Percentiles rank a stretch among this genome's conserved stretches.
phyloP scores from a whole-genome alignment of 2,113 vertebrate species.

The Pelecanoides urinatrix region DNA sequence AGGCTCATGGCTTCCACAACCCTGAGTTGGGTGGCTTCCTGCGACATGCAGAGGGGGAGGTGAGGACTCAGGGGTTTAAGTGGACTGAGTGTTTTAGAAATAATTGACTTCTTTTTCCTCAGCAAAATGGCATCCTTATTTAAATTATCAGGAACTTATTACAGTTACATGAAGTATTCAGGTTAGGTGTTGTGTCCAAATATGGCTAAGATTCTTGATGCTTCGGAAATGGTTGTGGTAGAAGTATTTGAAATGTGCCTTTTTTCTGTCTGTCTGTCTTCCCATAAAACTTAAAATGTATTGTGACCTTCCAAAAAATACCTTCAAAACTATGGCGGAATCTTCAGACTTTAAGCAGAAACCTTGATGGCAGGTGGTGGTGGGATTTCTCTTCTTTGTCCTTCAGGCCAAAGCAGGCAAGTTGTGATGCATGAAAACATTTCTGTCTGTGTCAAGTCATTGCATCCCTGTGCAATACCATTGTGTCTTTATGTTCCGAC shows the following conservation, averaged over 20 bases:
- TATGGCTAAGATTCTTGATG: not conserved
- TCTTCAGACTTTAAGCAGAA: not conserved
- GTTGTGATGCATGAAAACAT: not conserved
- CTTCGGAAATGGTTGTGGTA: not conserved
- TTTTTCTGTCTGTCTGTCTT: too few species aligned
- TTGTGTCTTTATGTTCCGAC: not conserved
- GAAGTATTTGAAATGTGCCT: not conserved
- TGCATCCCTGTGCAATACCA: not conserved
- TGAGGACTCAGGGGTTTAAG: not conserved
- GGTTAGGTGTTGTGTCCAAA: not conserved
- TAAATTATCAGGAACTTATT: not conserved
- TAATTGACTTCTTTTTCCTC: not conserved
- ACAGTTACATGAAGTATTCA: not conserved
- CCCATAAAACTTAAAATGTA: not conserved
- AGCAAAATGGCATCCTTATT: not conserved
- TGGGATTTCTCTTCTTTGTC: not conserved
- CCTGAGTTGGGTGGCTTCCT: not conserved
- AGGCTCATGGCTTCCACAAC: not conserved
- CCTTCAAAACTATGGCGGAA: not conserved
- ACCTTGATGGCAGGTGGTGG: not conserved
- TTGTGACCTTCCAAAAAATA: not conserved
- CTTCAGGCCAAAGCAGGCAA: not conserved
- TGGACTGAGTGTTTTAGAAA: not conserved
- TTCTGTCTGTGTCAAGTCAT: not conserved
- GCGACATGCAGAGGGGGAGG: not conserved